Evolutionary conservation across 2,888 invertebrate species (phyloP).

Genomic region (Oxystoma pomonae): DNA sequence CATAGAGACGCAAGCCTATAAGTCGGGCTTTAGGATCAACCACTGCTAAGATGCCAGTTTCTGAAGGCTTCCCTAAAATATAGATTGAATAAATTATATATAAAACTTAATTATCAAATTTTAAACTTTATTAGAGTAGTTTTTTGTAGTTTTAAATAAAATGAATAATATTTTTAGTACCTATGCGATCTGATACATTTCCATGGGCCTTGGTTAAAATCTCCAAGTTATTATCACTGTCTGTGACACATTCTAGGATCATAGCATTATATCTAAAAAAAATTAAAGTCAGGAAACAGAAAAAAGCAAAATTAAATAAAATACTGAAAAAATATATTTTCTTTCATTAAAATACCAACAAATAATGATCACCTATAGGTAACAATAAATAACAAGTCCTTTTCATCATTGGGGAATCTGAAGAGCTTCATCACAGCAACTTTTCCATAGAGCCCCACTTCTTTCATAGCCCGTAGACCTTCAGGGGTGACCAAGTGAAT

Average conservation of each 20-base stretch:
- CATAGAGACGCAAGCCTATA: conserved; percentile 92
- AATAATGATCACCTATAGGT: conserved; percentile 79
- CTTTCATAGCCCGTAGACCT: conserved; percentile 90
- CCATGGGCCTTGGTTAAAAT: conserved; percentile 95
- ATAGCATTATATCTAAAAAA: conserved; percentile 77
- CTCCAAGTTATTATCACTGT: conserved; percentile 81
- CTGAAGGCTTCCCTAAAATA: conserved; percentile 76
- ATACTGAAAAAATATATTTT: no score
- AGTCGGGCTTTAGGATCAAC: conserved; percentile 95
- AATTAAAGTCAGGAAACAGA: no score
- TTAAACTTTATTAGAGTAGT: neutral
- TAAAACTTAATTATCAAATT: neutral
- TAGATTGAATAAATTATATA: neutral
- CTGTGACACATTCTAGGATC: conserved; percentile 83
- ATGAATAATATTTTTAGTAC: no score
- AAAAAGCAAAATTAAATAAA: no score
- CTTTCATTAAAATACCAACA: no score
- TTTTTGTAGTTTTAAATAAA: neutral
- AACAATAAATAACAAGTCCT: conserved; percentile 89
- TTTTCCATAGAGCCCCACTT: conserved; percentile 91
- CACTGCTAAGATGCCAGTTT: conserved; percentile 92
- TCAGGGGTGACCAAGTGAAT: conserved; percentile 95
- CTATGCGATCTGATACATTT: conserved; percentile 88
- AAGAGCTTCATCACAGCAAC: conserved; percentile 94
- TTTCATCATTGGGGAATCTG: conserved; percentile 86